Evolutionary conservation across 1,140 invertebrate species (phyloP).

Genomic region (Amphibalanus amphitrite): DNA sequence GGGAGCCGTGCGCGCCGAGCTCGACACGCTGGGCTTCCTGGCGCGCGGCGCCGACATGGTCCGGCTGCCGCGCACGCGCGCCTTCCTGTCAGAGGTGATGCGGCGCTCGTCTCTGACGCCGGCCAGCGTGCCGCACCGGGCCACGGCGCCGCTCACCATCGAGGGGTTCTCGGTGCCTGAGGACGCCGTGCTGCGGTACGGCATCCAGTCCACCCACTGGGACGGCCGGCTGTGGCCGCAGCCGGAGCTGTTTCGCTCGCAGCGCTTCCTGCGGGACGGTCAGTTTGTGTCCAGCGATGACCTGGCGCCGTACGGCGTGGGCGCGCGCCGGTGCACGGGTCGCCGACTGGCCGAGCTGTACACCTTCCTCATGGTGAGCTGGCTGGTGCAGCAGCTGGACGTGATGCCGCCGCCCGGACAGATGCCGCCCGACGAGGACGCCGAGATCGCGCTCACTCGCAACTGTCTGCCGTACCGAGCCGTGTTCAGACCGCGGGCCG

Average conservation of each 20-base stretch:
- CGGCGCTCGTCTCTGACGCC: neutral
- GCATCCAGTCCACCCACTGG: neutral
- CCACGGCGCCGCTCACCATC: neutral
- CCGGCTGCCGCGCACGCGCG: neutral
- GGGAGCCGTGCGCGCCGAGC: constrained; percentile 3
- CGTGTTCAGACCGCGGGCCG: neutral
- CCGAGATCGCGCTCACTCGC: neutral
- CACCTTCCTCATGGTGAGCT: neutral
- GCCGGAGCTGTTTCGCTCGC: neutral
- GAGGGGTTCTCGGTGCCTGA: neutral
- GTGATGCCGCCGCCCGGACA: neutral
- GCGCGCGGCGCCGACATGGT: neutral
- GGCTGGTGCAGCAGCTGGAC: neutral
- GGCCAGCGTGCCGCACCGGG: constrained; percentile 1
- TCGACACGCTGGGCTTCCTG: neutral
- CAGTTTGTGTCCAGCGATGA: neutral
- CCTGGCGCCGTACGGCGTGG: neutral
- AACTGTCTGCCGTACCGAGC: neutral
- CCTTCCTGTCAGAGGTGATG: neutral
- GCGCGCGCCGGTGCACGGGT: neutral
- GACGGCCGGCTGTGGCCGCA: neutral
- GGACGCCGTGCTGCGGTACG: neutral
- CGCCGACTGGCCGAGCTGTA: neutral
- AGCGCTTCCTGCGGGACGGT: neutral
- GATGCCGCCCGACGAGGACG: neutral